Percentiles rank a stretch among this genome's conserved stretches.
These are phyloP conservation scores for Setophaga coronata DNA, from an alignment of 2,113 vertebrate genomes.

Conservation along the genomic window DNA sequence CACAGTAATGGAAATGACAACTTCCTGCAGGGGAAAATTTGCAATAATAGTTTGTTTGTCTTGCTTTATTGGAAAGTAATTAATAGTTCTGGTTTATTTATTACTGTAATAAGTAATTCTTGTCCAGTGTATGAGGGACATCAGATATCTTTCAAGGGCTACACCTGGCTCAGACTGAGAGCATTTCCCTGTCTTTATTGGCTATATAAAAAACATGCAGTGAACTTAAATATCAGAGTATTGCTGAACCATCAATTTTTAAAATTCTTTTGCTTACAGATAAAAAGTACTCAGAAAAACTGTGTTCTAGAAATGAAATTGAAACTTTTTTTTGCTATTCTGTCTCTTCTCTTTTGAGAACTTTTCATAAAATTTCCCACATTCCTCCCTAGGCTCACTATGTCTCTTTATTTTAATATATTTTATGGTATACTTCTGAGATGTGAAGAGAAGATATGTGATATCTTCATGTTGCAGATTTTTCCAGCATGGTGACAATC, in stretches of 20 bases:
- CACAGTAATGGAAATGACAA: not conserved
- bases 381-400: not conserved
- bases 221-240: not conserved
- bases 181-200: not conserved
- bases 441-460: not conserved
- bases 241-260: not conserved
- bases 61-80: not conserved
- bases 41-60: not conserved
- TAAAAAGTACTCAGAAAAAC: not conserved
- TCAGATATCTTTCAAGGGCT: not conserved
- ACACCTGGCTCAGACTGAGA: not conserved
- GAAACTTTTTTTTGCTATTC: fast-evolving
- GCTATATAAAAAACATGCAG: not conserved
- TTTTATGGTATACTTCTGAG: not conserved
- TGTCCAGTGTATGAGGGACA: not conserved
- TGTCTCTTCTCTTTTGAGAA: not conserved
- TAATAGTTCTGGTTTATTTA: not conserved
- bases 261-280: not conserved
- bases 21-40: not conserved
- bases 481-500: not conserved
- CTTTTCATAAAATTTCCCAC: not conserved
- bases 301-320: not conserved
- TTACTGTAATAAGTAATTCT: not conserved
- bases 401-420: fast-evolving
- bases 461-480: not conserved